phyloP scores from a whole-genome alignment of 2,888 invertebrate species.

The Ennomos quercinarius region DNA sequence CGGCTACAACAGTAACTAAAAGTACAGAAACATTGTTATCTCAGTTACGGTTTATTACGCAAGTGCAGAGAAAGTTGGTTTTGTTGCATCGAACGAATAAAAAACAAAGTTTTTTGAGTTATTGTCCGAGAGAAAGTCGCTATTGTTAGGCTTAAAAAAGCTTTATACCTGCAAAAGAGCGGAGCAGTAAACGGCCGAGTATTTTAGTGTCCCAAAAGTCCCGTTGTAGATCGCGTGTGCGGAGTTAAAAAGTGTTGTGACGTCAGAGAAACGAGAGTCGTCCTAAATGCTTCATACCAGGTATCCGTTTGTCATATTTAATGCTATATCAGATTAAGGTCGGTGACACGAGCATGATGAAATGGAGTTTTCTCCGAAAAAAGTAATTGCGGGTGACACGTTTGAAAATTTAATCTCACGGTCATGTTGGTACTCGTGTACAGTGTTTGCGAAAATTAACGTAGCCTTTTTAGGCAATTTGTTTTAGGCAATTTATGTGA shows the following conservation, averaged over 20 bases:
- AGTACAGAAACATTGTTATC: slow-evolving; percentile 52
- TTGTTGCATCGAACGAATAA: slow-evolving; percentile 61
- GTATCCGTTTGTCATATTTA: slow-evolving; percentile 53
- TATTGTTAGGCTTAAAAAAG: slow-evolving; percentile 69
- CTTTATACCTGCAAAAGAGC: slow-evolving; percentile 69
- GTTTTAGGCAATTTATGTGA: slow-evolving; percentile 63
- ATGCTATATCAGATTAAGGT: slow-evolving; percentile 59
- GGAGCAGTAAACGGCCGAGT: slow-evolving; percentile 62
- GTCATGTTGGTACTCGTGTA: slow-evolving; percentile 63
- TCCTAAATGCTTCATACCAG: slow-evolving; percentile 39
- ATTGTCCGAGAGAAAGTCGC: slow-evolving; percentile 77
- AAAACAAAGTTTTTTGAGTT: slow-evolving; percentile 68
- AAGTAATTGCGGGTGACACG: slow-evolving; percentile 68
- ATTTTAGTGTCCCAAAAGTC: slow-evolving; percentile 73
- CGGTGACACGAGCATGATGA: slow-evolving; percentile 62
- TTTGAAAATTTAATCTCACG: slow-evolving; percentile 78
- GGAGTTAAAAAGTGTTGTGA: slow-evolving; percentile 36
- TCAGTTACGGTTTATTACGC: slow-evolving; percentile 60
- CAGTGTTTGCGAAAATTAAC: slow-evolving; percentile 66
- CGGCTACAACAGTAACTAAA: slow-evolving; percentile 55
- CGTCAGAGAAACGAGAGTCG: slow-evolving; percentile 27
- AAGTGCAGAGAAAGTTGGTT: slow-evolving; percentile 74
- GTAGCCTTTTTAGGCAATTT: slow-evolving; percentile 58
- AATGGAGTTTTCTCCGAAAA: slow-evolving; percentile 67
- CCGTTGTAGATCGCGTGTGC: slow-evolving; percentile 67